Base-by-base conservation (phyloP, 2,888 invertebrate genomes). In the Tinea trinotella region DNA sequence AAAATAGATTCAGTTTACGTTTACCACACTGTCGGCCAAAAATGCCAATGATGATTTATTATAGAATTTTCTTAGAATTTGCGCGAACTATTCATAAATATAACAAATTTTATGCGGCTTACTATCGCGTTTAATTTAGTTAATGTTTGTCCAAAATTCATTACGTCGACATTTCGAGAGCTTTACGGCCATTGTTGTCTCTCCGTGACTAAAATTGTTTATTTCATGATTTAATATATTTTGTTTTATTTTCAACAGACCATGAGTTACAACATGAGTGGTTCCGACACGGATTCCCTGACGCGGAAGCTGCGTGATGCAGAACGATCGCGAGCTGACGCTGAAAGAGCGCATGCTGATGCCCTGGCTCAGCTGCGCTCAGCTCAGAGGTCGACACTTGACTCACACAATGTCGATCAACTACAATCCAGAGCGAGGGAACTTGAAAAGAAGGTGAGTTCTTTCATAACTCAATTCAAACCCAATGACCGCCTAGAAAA, bases 351-450 rank as follows among this genome's bases (percentile, higher is more conserved):
- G 62, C 93, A 93, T 77, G 89, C 92, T 59, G 93, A 93, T 64
- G 92, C 93, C 64, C 88, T 93, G 66, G 89, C 91, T 64, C 91
- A 91, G 71, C 84, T 92, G 62, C 88, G 91, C 59, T 68, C 76
- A 57, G 82, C 88, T 57, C 85, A 86, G 62, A 82, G 87, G 57
- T 72, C 76, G 58, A 68, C 71, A 54, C 74, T 70, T 56, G 85
- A 84, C 67, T 67, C 87, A 62, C 84, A 87, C 63, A 86, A 88
- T 64, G 88, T 89, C 56, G 93, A 93, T 63, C 92, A 92, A 59
- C 83, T 93, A 66, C 92, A 95, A 76, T 94, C 94, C 50, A 90
- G 94, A 64, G 94, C 94, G 54, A 90, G 96, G 60, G 97, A 97
- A 76, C 87, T 97, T 61, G 96, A 97, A 79, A 96, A 96, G 78